Base-by-base conservation (phyloP, 2,888 invertebrate genomes). In the Diabrotica balteata region DNA sequence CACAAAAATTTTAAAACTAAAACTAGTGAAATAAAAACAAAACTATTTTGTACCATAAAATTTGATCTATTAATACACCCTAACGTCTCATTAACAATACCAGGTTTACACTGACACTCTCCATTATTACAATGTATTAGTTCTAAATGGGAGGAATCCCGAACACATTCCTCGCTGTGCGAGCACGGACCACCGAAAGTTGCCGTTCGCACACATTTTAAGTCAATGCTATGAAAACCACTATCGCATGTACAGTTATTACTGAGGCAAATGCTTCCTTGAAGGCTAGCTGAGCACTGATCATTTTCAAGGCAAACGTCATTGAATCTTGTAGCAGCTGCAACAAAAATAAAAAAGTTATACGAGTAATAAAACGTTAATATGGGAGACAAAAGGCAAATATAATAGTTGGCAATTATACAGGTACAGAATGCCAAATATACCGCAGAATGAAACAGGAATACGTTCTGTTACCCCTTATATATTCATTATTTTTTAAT, bases 281-380 rank as follows among this genome's bases (percentile, higher is more conserved):
- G 67, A 7, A 84, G 70, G 69, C 77, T 80, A 64, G 77, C 78
- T 4, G 78, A 78, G 65, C 84, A 84, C 68, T 84, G 83, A 8
- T 72, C 75, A 57, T 80, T 73, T 72, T 83, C 82, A 7, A 73
- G 75, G 62, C 84, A 84, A 8, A 71, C 57, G 10, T 82, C 81
- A 6, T 74, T 78, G 63, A 83, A 79, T 42, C 73, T 66, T 45
- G 77, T 79, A 1, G 82, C 83, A 58, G 79, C 83, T 83, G 69
- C 72, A 78, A 78, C 9, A 64, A 17, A 32, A 42, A 55, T 8
- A 50, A 7, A 22, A 32, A 32, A 4, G 4, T 32, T 32, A 32
- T 32, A 32, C 32, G 32, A 32, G 32, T 32, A 32, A 17, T 17
- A 4, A 32, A 32, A 32, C 0, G 32, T 32, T 32, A 2, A 32